A percentile compares a stretch with the other conserved stretches of the same genome.
phyloP scores from a whole-genome alignment of 2,797 vertebrate genomes.

The Sardinella longiceps region DNA sequence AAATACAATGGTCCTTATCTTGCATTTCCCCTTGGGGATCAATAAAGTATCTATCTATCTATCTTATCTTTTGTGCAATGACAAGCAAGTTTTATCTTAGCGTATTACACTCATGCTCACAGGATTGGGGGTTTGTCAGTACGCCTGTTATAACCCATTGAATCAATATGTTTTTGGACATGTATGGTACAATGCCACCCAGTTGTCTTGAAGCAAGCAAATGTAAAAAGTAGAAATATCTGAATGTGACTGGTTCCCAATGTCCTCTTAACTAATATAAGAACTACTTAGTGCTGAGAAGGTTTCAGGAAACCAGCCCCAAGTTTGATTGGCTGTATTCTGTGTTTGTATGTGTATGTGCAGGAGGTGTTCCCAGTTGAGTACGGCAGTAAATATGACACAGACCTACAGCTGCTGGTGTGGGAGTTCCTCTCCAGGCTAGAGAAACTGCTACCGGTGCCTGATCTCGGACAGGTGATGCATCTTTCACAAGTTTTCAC shows the following conservation, averaged over 20 bases:
- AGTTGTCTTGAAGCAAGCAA: background rate
- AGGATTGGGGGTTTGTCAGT: background rate
- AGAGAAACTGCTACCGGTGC: conserved; percentile 64
- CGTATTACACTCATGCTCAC: background rate
- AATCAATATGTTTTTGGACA: background rate
- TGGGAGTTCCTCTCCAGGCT: conserved; percentile 69
- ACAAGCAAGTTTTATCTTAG: background rate
- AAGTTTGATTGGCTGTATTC: background rate
- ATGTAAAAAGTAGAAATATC: too few species aligned
- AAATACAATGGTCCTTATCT: background rate
- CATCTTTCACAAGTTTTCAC: background rate
- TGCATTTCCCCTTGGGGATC: too few species aligned
- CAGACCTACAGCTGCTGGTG: conserved; percentile 48
- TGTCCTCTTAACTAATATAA: too few species aligned
- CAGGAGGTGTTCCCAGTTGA: conserved; percentile 65
- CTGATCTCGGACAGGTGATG: conserved; percentile 64
- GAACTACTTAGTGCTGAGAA: too few species aligned
- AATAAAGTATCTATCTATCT: too few species aligned
- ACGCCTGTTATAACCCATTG: background rate
- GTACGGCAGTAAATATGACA: conserved; percentile 39
- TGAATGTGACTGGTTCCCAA: background rate
- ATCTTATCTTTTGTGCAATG: background rate
- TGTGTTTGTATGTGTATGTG: too few species aligned
- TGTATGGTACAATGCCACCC: background rate
- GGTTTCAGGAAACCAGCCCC: too few species aligned